Percentiles rank a stretch among this genome's conserved stretches.
Evolutionary conservation across 2,888 invertebrate genomes (phyloP).

Genomic region (Drosophila birchii): DNA sequence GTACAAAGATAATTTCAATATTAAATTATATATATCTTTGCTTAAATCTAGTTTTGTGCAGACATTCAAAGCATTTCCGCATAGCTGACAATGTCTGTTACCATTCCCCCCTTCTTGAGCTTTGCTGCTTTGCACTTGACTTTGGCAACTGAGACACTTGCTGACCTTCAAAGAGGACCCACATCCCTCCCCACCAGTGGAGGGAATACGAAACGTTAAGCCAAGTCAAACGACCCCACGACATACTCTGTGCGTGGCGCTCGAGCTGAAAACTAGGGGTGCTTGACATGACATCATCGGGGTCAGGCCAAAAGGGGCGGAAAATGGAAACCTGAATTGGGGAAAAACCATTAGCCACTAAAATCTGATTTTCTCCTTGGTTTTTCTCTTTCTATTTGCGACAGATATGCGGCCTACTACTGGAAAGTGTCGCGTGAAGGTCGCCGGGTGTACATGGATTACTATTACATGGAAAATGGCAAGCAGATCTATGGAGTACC

Average conservation of each 20-base stretch:
- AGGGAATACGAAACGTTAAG: conserved; percentile 28
- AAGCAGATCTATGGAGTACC: conserved; percentile 96
- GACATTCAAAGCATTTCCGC: conserved; percentile 26
- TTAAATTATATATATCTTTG: neutral
- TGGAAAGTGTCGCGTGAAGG: conserved; percentile 88
- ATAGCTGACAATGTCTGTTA: neutral
- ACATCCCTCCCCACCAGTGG: conserved; percentile 8
- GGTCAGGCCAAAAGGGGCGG: conserved; percentile 29
- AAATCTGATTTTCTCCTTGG: conserved; percentile 26
- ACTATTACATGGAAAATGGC: conserved; percentile 88
- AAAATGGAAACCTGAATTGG: conserved; percentile 13
- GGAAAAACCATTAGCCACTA: conserved; percentile 32
- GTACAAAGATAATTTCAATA: neutral
- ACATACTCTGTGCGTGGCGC: conserved; percentile 39
- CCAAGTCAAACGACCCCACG: conserved; percentile 30
- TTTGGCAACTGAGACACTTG: conserved; percentile 45
- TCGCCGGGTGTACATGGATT: conserved; percentile 92
- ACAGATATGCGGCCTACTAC: conserved; percentile 90
- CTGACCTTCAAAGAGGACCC: conserved; percentile 56
- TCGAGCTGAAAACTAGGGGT: conserved; percentile 20
- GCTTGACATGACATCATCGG: conserved; percentile 60
- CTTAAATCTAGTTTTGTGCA: neutral
- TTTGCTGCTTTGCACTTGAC: conserved; percentile 53
- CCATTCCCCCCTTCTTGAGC: neutral
- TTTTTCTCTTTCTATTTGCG: conserved; percentile 17